phyloP scores from a whole-genome alignment of 2,797 vertebrate genomes.

The Acanthiza pusilla region DNA sequence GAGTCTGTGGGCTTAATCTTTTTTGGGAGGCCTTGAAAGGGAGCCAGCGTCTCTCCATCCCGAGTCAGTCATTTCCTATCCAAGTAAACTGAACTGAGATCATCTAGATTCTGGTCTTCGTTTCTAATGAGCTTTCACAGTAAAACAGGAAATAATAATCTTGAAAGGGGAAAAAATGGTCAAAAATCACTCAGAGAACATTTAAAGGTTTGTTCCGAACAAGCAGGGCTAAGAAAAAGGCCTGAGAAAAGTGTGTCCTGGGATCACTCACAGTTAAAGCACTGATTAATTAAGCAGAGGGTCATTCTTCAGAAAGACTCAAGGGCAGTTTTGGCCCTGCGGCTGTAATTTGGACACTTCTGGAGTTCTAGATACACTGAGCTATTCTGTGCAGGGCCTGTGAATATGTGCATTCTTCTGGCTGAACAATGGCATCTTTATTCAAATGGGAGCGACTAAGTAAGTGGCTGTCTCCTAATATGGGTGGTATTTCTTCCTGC shows the following conservation, averaged over 20 bases:
- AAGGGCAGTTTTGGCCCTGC: conserved; percentile 59
- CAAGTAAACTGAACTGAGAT: conserved; percentile 64
- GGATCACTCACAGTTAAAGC: conserved; percentile 58
- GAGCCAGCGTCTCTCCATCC: conserved; percentile 51
- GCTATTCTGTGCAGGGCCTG: conserved; percentile 43
- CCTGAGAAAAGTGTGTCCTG: conserved; percentile 63
- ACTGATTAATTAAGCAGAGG: conserved; percentile 58
- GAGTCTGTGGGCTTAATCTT: conserved; percentile 31
- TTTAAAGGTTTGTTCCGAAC: conserved; percentile 63
- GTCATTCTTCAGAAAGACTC: conserved; percentile 58
- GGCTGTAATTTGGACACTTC: conserved; percentile 66
- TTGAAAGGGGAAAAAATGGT: conserved; percentile 58
- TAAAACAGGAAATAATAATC: conserved; percentile 68
- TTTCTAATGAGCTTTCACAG: conserved; percentile 61
- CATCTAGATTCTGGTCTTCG: conserved; percentile 62
- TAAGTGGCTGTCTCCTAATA: conserved; percentile 62
- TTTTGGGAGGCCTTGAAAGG: conserved; percentile 49
- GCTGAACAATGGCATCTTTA: conserved; percentile 63
- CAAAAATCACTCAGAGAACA: conserved; percentile 66
- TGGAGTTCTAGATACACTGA: conserved; percentile 66
- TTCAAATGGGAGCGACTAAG: conserved; percentile 43
- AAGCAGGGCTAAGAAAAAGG: conserved; percentile 50
- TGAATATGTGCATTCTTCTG: conserved; percentile 60
- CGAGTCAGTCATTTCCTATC: conserved; percentile 33
- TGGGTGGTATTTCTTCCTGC: conserved; percentile 65